A percentile compares a stretch with the other conserved stretches of the same genome.
Evolutionary conservation across 1,140 invertebrate species (phyloP).

Genomic region (Sweltsa coloradensis): DNA sequence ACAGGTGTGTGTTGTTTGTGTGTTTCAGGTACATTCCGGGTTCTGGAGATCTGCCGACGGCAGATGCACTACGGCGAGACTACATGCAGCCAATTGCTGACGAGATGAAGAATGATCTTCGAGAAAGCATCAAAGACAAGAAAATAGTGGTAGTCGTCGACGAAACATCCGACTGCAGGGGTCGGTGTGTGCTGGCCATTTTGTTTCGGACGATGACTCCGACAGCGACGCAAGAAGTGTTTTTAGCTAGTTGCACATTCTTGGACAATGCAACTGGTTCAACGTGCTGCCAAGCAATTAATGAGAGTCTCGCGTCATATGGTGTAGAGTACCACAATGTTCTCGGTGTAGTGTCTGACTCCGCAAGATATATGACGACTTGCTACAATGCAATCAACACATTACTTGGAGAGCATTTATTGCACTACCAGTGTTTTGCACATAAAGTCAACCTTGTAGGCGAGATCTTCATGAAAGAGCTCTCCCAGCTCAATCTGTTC

Average conservation of each 20-base stretch:
- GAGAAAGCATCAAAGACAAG: neutral
- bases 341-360: constrained; percentile 3
- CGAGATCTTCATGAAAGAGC: constrained; percentile 1
- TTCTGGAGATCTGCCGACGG: neutral
- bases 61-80: neutral
- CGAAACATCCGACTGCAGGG: constrained; percentile 2
- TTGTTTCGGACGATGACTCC: constrained; percentile 1
- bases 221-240: neutral
- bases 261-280: neutral
- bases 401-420: constrained; percentile 1
- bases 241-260: neutral
- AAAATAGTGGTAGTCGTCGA: constrained; percentile 2
- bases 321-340: constrained; percentile 3
- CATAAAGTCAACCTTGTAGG: constrained; percentile 8
- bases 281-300: neutral
- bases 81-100: neutral
- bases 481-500: constrained; percentile 1
- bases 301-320: constrained; percentile 1
- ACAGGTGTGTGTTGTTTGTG: neutral
- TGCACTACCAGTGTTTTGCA: constrained; percentile 6
- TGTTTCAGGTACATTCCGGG: constrained; percentile 2
- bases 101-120: neutral
- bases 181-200: neutral
- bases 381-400: neutral
- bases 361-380: constrained; percentile 7